Evolutionary conservation across 2,888 invertebrate species (phyloP), one percentile per base, ranked within the genome.

Genomic region (Allygus modestus): DNA sequence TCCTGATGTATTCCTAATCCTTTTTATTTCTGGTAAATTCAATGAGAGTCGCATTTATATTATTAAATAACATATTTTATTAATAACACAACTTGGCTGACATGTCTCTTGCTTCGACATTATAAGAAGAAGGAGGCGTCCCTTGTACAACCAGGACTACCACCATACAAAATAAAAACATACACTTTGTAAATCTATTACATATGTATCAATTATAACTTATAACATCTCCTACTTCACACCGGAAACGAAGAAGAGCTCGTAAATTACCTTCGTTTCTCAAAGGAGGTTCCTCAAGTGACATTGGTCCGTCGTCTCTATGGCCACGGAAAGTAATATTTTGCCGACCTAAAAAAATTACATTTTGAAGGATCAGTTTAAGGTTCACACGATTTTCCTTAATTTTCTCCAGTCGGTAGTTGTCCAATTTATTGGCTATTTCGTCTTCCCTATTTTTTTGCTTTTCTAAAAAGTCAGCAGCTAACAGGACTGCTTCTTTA

Each of bases 401-500:
- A 15, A 37, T 37, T 54, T 54, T 54, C 54, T 54, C 23, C 54
- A 54, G 17, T 23, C 23, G 17, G 54, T 17, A 54, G 23, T 17
- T 54, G 17, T 54, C 54, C n/a, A 54, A 54, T 54, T 54, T 65
- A 26, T 65, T 65, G 15, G n/a, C 5, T 65, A 26, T 65, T 65
- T 65, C 5, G 65, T 26, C 15, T 26, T 26, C 28, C 65, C 20
- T n/a, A 26, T 20, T 23, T 65, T 65, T 65, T 28, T 65, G 15
- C 28, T 65, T 65, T 7, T 65, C 20, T 28, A 65, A 28, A 65
- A 65, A 65, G 65, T 65, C 65, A 20, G 7, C 15, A 65, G 65
- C 65, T 65, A 65, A 65, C 28, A 65, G 20, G 28, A 65, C 28
- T n/a, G 65, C 65, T 65, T 65, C 65, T 65, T 65, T 65, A 28